These are phyloP conservation scores for Cephus runcator DNA, from an alignment of 2,888 invertebrate species.

Conservation along the genomic window DNA sequence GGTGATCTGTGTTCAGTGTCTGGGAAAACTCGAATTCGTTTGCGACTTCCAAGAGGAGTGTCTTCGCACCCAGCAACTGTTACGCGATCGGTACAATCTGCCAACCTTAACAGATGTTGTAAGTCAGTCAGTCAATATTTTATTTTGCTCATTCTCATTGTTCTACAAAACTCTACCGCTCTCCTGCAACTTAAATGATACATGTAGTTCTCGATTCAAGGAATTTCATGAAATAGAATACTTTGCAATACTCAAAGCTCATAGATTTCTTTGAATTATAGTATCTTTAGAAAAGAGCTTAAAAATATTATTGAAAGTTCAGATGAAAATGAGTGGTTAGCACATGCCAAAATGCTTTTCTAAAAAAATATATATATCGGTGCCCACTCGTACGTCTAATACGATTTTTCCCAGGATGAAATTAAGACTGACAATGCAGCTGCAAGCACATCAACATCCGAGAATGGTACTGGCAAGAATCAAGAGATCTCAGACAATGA, in stretches of 20 bases:
- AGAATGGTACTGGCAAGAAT: slow-evolving; percentile 57
- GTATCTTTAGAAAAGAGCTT: not conserved
- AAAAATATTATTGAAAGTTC: not conserved
- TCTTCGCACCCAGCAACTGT: slow-evolving; percentile 62
- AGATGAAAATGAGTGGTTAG: not conserved
- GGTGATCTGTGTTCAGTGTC: slow-evolving; percentile 63
- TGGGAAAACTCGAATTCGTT: slow-evolving; percentile 64
- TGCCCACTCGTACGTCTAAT: slow-evolving; percentile 46
- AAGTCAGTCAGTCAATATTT: slow-evolving; percentile 52
- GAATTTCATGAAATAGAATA: not conserved
- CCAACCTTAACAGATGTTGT: slow-evolving; percentile 59
- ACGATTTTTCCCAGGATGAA: slow-evolving; percentile 46
- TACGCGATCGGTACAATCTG: slow-evolving; percentile 61
- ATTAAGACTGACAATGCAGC: slow-evolving; percentile 47
- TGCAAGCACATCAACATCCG: slow-evolving; percentile 46
- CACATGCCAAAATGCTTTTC: not conserved
- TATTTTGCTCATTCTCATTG: not conserved
- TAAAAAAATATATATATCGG: slow-evolving; percentile 12
- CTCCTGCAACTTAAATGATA: slow-evolving; percentile 5
- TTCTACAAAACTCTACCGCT: slow-evolving; percentile 17
- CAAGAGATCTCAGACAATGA: slow-evolving; percentile 45
- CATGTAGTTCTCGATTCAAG: not conserved
- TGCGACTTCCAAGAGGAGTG: slow-evolving; percentile 65
- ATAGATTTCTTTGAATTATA: not conserved
- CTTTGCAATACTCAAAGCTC: not conserved